phyloP scores from a whole-genome alignment of 1,140 invertebrate genomes.

The Solenopsis invicta region DNA sequence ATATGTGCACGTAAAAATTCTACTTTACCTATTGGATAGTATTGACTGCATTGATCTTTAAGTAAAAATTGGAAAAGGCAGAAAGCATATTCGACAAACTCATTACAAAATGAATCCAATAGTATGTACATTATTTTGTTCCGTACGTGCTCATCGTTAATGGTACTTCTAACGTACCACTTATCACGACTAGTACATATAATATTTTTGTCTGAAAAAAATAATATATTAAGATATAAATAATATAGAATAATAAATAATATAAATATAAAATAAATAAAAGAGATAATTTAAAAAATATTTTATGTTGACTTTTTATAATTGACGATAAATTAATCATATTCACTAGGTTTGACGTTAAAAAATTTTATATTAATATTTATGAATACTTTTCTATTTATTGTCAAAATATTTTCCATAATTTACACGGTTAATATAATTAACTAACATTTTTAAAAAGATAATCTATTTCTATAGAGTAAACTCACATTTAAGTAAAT shows the following conservation, averaged over 20 bases:
- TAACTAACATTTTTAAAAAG: not conserved
- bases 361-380: slow-evolving; percentile 25
- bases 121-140: slow-evolving; percentile 67
- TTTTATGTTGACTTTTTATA: not conserved
- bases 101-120: slow-evolving; percentile 70
- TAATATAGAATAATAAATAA: not conserved
- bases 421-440: not conserved
- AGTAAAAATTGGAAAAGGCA: slow-evolving; percentile 75
- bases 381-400: not conserved
- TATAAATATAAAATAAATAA: not conserved
- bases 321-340: not conserved
- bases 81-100: slow-evolving; percentile 69
- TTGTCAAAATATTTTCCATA: not conserved
- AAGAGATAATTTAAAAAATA: not conserved
- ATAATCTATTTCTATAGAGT: not conserved
- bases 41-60: slow-evolving; percentile 72
- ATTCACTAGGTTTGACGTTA: not conserved
- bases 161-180: slow-evolving; percentile 64
- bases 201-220: slow-evolving; percentile 68
- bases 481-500: slow-evolving; percentile 79
- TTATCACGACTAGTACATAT: slow-evolving; percentile 61
- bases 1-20: not conserved
- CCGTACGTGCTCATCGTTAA: slow-evolving; percentile 59
- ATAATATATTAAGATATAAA: not conserved
- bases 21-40: slow-evolving; percentile 77